Evolutionary conservation across 2,888 invertebrate species (phyloP), one percentile per base, ranked within the genome.

Genomic region (Phlogophora meticulosa): DNA sequence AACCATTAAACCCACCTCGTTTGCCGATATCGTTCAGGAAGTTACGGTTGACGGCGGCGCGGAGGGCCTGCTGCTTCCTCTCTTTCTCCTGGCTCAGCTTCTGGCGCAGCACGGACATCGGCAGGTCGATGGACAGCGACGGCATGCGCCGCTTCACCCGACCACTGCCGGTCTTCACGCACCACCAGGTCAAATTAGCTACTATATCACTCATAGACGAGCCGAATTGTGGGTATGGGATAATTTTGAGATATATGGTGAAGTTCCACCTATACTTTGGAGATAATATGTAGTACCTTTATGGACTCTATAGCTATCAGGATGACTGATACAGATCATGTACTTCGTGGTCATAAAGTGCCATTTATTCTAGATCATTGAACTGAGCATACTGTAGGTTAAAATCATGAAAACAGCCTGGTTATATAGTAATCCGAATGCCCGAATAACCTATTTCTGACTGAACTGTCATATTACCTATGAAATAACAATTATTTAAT

Each of bases 121-220:
- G 98, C 94, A 98, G 97, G 83, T 98, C 97, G 93, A 98, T 98
- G 86, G 98, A 98, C 83, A 98, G 95, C 40, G 97, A 97, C 7
- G 97, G 96, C 90, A 96, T 96, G 86, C 96, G 96, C 68, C 96
- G 94, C 91, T 96, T 96, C 84, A 91, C 91, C 74, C 96, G 92
- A 65, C 94, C 91, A 78, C 91, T 93, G 85, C 84, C 88, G 64
- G 80, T 91, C 94, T 94, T 94, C 85, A 78, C 81, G 78, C 65
- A 80, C 78, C 80, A 85, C 78, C 74, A 76, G 76, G 69, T 78
- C 72, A 78, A 58, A 84, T 84, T 84, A 85, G 83, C 68, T 79
- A 69, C 58, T 66, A 49, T 51, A 40, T 61, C 60, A 53, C 48
- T 75, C 53, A 57, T 40, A 10, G 28, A 17, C 69, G 48, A 51